A percentile compares a stretch with the other conserved stretches of the same genome.
Evolutionary conservation across 2,113 vertebrate species (phyloP).

Genomic region (Pelecanoides urinatrix): DNA sequence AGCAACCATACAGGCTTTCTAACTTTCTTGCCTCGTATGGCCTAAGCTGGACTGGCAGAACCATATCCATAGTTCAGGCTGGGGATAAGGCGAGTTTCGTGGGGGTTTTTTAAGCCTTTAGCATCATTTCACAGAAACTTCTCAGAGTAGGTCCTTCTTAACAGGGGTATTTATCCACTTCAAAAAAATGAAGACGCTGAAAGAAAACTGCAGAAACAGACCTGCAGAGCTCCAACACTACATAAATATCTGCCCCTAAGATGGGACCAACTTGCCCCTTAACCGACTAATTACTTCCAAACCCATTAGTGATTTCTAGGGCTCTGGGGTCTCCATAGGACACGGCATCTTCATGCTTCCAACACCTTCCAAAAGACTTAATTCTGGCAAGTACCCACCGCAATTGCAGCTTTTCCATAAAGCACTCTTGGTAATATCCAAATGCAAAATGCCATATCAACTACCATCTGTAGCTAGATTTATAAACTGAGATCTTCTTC

Average conservation of each 20-base stretch:
- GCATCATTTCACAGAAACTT: neutral
- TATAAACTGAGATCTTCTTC: neutral
- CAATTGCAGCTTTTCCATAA: neutral
- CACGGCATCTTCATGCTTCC: neutral
- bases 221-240: neutral
- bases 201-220: neutral
- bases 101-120: neutral
- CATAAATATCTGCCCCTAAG: rapidly evolving
- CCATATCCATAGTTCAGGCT: rapidly evolving
- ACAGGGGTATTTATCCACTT: neutral
- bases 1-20: neutral
- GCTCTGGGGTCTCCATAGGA: neutral
- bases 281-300: neutral
- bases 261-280: rapidly evolving
- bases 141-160: neutral
- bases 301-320: neutral
- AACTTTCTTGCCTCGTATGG: neutral
- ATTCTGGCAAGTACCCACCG: neutral
- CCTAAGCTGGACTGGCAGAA: neutral
- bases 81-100: neutral
- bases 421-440: neutral
- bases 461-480: neutral
- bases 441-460: neutral
- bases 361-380: neutral
- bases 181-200: neutral